These are phyloP conservation scores for Pogonomyrmex barbatus DNA, from an alignment of 1,140 invertebrate species.

Conservation along the genomic window DNA sequence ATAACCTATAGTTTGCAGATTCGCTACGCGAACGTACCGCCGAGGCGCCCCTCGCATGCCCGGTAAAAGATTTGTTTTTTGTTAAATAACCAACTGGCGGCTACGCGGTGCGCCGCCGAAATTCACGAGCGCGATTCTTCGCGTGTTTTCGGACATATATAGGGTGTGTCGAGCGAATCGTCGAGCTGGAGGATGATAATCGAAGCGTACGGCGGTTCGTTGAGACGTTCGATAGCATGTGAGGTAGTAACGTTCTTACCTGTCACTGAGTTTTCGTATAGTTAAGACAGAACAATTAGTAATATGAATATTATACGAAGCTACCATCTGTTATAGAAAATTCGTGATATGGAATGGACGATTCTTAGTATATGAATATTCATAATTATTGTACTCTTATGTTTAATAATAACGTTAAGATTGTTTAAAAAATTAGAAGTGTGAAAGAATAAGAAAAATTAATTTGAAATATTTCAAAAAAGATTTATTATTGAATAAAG, in stretches of 20 bases:
- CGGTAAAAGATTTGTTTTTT: constrained; percentile 81
- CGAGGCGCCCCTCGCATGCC: constrained; percentile 78
- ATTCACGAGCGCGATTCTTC: not conserved
- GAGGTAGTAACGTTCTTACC: constrained; percentile 45
- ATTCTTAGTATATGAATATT: not conserved
- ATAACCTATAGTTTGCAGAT: constrained; percentile 42
- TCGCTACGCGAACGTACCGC: constrained; percentile 39
- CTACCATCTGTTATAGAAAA: not conserved
- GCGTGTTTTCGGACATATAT: not conserved
- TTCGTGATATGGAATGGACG: not conserved
- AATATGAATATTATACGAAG: not conserved
- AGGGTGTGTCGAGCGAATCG: constrained; percentile 7
- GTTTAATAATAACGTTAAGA: too few species aligned
- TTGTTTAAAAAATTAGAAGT: too few species aligned
- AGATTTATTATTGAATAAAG: not conserved
- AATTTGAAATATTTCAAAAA: not conserved
- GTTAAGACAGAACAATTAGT: not conserved
- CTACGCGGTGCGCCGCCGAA: not conserved
- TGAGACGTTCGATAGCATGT: constrained; percentile 53
- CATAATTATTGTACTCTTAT: not conserved
- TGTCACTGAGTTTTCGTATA: constrained; percentile 26
- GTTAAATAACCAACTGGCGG: constrained; percentile 33
- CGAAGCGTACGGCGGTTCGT: constrained; percentile 60
- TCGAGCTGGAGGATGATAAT: not conserved
- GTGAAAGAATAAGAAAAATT: too few species aligned